Percentiles rank a stretch among this genome's conserved stretches.
These are phyloP conservation scores for Notarius lentiginosus DNA, from an alignment of 2,113 vertebrate species.

Conservation along the genomic window DNA sequence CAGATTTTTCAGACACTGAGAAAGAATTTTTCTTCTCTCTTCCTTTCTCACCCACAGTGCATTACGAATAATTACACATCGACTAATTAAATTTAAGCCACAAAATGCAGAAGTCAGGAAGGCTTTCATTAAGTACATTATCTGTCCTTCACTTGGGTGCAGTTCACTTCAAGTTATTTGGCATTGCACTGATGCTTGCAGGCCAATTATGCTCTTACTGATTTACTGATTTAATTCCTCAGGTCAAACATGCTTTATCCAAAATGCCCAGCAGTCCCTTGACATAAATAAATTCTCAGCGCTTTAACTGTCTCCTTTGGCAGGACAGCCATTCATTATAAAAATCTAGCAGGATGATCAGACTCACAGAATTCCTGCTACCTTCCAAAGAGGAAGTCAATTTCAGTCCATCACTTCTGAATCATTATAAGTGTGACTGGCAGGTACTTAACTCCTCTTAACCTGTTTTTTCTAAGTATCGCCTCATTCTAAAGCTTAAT, in stretches of 20 bases:
- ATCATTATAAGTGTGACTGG: slow-evolving; percentile 43
- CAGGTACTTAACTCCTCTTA: slow-evolving; percentile 52
- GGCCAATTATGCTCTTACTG: slow-evolving; percentile 41
- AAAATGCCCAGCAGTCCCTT: slow-evolving; percentile 19
- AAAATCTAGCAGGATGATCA: slow-evolving; percentile 12
- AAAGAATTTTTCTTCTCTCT: background rate
- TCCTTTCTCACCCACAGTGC: background rate
- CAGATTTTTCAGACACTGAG: background rate
- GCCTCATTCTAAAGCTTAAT: slow-evolving; percentile 9
- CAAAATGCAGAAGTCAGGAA: slow-evolving; percentile 36
- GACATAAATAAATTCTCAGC: slow-evolving; percentile 32
- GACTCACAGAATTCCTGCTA: slow-evolving; percentile 4
- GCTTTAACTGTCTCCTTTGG: slow-evolving; percentile 16
- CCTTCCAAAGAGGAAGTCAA: slow-evolving; percentile 20
- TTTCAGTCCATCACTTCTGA: slow-evolving; percentile 21
- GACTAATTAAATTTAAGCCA: slow-evolving; percentile 28
- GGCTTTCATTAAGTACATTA: slow-evolving; percentile 49
- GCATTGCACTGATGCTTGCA: slow-evolving; percentile 25
- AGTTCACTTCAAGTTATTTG: slow-evolving; percentile 47
- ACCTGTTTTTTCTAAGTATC: slow-evolving; percentile 25
- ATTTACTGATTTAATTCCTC: slow-evolving; percentile 11
- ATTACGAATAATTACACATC: slow-evolving; percentile 15
- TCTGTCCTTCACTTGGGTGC: slow-evolving; percentile 9
- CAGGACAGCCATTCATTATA: slow-evolving; percentile 3
- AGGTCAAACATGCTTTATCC: slow-evolving; percentile 34